Evolutionary conservation across 2,113 vertebrate species (phyloP).

Genomic region (Artemisiospiza belli): DNA sequence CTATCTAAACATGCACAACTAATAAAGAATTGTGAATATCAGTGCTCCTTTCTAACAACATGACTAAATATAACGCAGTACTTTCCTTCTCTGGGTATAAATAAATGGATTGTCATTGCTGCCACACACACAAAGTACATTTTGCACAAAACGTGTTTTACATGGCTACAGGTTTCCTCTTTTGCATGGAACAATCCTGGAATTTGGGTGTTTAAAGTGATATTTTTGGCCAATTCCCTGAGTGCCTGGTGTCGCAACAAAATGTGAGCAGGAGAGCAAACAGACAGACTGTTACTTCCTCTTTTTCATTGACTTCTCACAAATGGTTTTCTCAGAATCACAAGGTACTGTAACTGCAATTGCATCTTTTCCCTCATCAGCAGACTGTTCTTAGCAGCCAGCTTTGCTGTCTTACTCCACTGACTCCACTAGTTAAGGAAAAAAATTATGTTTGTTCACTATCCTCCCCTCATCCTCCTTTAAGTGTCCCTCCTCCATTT

Average conservation of each 20-base stretch:
- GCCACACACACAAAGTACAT: background rate
- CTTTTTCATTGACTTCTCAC: background rate
- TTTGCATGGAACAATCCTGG: background rate
- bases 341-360: background rate
- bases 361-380: background rate
- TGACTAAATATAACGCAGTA: background rate
- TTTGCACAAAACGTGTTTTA: background rate
- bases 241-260: background rate
- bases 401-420: background rate
- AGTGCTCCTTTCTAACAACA: background rate
- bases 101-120: background rate
- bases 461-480: background rate
- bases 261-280: background rate
- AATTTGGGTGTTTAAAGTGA: background rate
- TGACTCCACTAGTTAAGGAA: background rate
- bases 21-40: background rate
- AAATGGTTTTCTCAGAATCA: background rate
- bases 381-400: background rate
- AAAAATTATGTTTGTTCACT: background rate
- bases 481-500: background rate
- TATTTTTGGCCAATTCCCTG: background rate
- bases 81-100: background rate
- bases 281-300: background rate
- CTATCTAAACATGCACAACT: background rate
- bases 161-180: background rate